A percentile compares a stretch with the other conserved stretches of the same genome.
Conservation (phyloP, 2,797 vertebrate genomes). For the Potorous gilbertii region DNA sequence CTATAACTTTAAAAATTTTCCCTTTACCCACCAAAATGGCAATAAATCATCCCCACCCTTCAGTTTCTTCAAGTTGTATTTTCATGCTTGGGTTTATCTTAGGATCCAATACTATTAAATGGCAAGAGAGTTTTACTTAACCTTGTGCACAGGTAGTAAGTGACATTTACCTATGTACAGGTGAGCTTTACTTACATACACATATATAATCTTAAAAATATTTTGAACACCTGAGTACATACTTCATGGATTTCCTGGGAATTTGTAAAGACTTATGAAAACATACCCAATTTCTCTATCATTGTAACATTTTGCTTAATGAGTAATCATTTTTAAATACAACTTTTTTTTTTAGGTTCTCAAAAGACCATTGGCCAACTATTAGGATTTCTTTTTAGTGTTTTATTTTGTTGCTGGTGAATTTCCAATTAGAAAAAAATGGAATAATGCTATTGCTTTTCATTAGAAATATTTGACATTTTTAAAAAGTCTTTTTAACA, state of each 20-base stretch:
- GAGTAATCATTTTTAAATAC: background rate
- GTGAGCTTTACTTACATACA: background rate
- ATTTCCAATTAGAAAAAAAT: slow-evolving; percentile 30
- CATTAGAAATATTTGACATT: slow-evolving; percentile 49
- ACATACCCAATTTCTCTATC: background rate
- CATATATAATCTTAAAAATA: background rate
- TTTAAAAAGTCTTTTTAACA: slow-evolving; percentile 4
- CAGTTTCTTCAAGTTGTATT: slow-evolving; percentile 50
- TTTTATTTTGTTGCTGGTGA: slow-evolving; percentile 25
- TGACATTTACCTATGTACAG: background rate
- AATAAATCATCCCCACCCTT: background rate
- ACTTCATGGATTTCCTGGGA: slow-evolving; percentile 36
- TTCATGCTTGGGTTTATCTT: slow-evolving; percentile 53
- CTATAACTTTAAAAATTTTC: background rate
- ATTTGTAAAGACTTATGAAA: slow-evolving; percentile 45
- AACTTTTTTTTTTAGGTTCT: slow-evolving; percentile 25
- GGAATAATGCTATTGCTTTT: slow-evolving; percentile 16
- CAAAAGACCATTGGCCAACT: background rate
- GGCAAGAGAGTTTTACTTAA: background rate
- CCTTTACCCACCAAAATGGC: slow-evolving; percentile 30
- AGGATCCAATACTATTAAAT: background rate
- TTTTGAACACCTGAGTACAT: slow-evolving; percentile 1
- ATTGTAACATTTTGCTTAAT: background rate
- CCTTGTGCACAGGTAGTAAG: background rate
- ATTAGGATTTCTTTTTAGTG: background rate